phyloP scores from a whole-genome alignment of 2,888 invertebrate species.

The Bellardia pandia region DNA sequence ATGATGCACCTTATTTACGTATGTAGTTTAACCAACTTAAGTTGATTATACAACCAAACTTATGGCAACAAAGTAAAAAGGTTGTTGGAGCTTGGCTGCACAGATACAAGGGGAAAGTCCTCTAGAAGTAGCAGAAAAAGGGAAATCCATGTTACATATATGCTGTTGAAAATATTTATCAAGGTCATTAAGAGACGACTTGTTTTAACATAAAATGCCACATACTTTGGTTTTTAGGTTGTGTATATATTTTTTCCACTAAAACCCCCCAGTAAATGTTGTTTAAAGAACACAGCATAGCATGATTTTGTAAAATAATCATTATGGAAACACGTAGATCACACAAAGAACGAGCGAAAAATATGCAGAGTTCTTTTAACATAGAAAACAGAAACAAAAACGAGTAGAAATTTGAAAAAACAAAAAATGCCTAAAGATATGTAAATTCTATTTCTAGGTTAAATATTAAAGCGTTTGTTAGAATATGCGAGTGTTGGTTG shows the following conservation, averaged over 20 bases:
- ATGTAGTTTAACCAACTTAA: conserved; percentile 35
- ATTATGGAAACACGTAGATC: background rate
- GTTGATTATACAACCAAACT: conserved; percentile 48
- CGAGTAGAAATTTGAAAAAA: background rate
- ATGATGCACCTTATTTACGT: background rate
- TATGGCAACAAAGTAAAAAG: conserved; percentile 12
- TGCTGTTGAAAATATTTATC: conserved; percentile 5
- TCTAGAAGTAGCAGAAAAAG: background rate
- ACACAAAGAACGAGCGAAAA: background rate
- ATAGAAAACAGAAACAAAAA: conserved; percentile 6
- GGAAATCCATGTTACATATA: conserved; percentile 27
- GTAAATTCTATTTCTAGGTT: conserved; percentile 28
- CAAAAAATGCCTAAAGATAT: conserved; percentile 25
- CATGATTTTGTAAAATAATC: conserved; percentile 28
- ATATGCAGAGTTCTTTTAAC: background rate
- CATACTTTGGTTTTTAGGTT: conserved; percentile 24
- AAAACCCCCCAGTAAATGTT: conserved; percentile 39
- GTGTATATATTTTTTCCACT: background rate
- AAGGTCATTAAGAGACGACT: conserved; percentile 52
- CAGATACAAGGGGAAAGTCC: background rate
- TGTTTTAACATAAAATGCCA: conserved; percentile 50
- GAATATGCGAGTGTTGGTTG: too few relatives aligned
- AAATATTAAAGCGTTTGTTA: conserved; percentile 18
- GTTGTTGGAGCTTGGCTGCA: background rate
- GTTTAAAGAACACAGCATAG: conserved; percentile 12